Evolutionary conservation across 2,888 invertebrate species (phyloP).

Genomic region (Epicampocera succincta): DNA sequence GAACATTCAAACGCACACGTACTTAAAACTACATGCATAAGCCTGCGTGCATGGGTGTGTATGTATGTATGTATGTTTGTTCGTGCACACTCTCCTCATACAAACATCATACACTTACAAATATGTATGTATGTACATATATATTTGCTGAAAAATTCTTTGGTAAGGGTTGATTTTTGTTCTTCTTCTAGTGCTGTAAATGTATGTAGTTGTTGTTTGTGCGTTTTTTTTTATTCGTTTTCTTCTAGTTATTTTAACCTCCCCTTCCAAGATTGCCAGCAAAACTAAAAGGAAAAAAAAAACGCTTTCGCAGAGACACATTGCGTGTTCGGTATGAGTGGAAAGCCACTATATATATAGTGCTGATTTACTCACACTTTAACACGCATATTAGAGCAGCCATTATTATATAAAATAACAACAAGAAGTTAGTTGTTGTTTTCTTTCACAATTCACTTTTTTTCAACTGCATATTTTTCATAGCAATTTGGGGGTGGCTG

Average conservation of each 20-base stretch:
- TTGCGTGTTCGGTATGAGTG: conserved; percentile 60
- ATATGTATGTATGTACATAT: background rate
- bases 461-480: conserved; percentile 15
- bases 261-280: conserved; percentile 27
- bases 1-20: no score
- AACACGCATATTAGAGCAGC: conserved; percentile 70
- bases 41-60: background rate
- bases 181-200: conserved; percentile 14
- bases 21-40: background rate
- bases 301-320: background rate
- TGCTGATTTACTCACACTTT: conserved; percentile 68
- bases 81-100: background rate
- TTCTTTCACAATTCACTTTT: conserved; percentile 26
- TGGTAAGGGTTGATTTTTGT: conserved; percentile 53
- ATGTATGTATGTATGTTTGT: background rate
- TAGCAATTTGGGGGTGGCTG: conserved; percentile 28
- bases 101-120: background rate
- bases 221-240: conserved; percentile 5
- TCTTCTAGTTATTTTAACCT: conserved; percentile 33
- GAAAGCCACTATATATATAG: conserved; percentile 55
- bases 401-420: conserved; percentile 65
- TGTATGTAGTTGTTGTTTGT: conserved; percentile 21
- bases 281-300: background rate
- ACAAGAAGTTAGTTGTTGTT: conserved; percentile 40
- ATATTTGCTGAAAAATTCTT: conserved; percentile 20